phyloP scores from a whole-genome alignment of 2,797 vertebrate genomes.

The Schizopygopsis pylzovi region DNA sequence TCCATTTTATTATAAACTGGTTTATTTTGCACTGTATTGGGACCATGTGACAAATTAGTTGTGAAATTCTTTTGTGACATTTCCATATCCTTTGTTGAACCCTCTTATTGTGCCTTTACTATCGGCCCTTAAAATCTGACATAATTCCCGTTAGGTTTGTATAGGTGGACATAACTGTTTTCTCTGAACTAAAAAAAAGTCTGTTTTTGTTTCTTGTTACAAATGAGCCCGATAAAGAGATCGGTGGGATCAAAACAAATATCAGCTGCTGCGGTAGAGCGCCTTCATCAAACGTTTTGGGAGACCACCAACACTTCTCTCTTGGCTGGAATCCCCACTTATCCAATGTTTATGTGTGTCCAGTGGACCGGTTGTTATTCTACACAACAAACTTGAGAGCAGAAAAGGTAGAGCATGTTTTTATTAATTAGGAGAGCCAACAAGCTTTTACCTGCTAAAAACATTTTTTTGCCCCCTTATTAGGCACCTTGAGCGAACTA shows the following conservation, averaged over 20 bases:
- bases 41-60: constrained; percentile 34
- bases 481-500: constrained; percentile 60
- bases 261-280: constrained; percentile 62
- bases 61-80: not conserved
- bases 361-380: constrained; percentile 77
- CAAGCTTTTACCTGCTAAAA: constrained; percentile 73
- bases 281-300: constrained; percentile 60
- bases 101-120: not conserved
- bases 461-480: constrained; percentile 77
- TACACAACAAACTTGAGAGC: constrained; percentile 67
- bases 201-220: constrained; percentile 52
- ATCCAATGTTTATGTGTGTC: constrained; percentile 63
- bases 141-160: constrained; percentile 25
- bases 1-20: not conserved
- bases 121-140: constrained; percentile 26
- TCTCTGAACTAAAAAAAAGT: constrained; percentile 40
- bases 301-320: constrained; percentile 67
- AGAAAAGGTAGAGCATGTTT: constrained; percentile 86
- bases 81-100: constrained; percentile 21
- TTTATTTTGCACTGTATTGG: constrained; percentile 29
- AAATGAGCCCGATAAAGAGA: constrained; percentile 58
- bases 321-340: constrained; percentile 57
- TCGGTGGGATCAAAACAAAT: constrained; percentile 66
- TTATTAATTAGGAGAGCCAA: constrained; percentile 88
- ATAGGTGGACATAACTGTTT: constrained; percentile 50